Conservation (phyloP, 2,113 vertebrate genomes). For the Hippopotamus amphibius region DNA sequence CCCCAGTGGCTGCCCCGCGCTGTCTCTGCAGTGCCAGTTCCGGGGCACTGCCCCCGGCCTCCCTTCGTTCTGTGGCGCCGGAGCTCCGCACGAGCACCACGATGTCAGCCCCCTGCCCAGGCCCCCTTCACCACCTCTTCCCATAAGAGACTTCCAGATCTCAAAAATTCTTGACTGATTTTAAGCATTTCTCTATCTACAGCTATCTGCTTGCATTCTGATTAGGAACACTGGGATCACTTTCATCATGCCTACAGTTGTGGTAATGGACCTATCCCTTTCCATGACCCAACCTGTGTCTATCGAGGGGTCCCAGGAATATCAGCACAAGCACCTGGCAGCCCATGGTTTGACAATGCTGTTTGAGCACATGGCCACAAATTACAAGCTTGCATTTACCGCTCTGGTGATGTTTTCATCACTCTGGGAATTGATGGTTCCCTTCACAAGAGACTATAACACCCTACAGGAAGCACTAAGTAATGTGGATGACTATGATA, state of each 20-base stretch:
- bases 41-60: background rate
- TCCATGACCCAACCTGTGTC: constrained; percentile 98
- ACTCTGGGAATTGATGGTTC: constrained; percentile 97
- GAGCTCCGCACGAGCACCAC: background rate
- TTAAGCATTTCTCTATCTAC: constrained; percentile 36
- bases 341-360: constrained; percentile 98
- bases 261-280: constrained; percentile 98
- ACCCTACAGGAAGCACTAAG: constrained; percentile 97
- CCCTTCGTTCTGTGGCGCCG: background rate
- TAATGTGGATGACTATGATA: constrained; percentile 98
- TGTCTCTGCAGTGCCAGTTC: background rate
- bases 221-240: background rate
- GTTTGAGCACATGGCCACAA: constrained; percentile 99
- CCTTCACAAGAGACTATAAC: constrained; percentile 99
- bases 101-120: background rate
- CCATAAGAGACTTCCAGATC: background rate
- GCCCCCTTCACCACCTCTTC: too few species aligned
- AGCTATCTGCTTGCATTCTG: background rate
- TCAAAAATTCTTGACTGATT: background rate
- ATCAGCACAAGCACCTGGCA: constrained; percentile 97
- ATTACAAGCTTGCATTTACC: constrained; percentile 98
- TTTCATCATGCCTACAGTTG: constrained; percentile 95
- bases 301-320: constrained; percentile 94
- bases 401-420: constrained; percentile 97
- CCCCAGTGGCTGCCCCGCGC: background rate